These are phyloP conservation scores for Columba guinea DNA, from an alignment of 2,797 vertebrate genomes.

Conservation along the genomic window DNA sequence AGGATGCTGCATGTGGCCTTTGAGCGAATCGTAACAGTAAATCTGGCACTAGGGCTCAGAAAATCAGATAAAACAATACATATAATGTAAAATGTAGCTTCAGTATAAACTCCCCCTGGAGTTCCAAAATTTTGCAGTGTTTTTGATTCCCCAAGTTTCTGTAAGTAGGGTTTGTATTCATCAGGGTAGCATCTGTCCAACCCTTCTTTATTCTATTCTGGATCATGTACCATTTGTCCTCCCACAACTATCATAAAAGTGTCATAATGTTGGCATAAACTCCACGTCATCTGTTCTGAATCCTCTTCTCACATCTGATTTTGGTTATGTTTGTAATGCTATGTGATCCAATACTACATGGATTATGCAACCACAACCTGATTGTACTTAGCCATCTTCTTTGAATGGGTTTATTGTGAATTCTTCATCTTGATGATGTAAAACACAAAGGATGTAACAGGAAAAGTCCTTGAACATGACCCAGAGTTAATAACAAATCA, in stretches of 20 bases:
- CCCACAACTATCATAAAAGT: neutral
- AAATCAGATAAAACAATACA: neutral
- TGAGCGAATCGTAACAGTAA: neutral
- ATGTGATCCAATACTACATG: neutral
- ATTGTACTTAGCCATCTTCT: neutral
- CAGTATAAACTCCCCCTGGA: neutral
- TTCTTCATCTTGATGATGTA: neutral
- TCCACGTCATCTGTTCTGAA: neutral
- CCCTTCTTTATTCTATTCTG: neutral
- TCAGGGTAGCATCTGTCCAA: neutral
- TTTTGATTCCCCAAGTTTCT: neutral
- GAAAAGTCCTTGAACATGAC: neutral
- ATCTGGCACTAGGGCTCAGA: neutral
- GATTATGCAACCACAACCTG: neutral
- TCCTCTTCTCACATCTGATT: neutral
- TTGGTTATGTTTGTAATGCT: neutral
- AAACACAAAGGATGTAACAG: neutral
- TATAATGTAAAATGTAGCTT: neutral
- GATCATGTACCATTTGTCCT: neutral
- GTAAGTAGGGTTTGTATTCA: neutral
- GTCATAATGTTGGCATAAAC: neutral
- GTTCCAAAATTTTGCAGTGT: neutral
- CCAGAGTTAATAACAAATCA: accelerated
- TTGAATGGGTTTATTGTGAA: neutral
- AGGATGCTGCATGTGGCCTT: neutral